Percentiles rank a stretch among this genome's conserved stretches.
Conservation (phyloP, 2,888 invertebrate species). For the Orthonevra nobilis region DNA sequence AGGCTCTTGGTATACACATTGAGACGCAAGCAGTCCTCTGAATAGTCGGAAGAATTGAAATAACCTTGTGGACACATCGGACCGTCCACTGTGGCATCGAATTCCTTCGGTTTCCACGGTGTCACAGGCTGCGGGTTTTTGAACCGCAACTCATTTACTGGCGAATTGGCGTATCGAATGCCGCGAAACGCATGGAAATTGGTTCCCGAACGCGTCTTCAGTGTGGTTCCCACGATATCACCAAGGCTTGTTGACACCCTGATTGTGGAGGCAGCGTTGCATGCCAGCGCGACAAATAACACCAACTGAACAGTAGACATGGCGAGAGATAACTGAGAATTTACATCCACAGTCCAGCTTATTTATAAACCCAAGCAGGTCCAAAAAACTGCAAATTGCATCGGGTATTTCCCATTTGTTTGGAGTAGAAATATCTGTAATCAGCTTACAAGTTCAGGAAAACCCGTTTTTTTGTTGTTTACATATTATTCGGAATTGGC, state of each 20-base stretch:
- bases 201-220: conserved; percentile 73
- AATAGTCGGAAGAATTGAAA: conserved; percentile 73
- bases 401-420: too few relatives aligned
- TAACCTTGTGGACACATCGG: conserved; percentile 82
- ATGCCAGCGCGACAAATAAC: background rate
- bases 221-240: conserved; percentile 73
- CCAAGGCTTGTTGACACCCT: conserved; percentile 75
- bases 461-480: too few relatives aligned
- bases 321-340: conserved; percentile 2
- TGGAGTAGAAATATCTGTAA: too few relatives aligned
- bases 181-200: conserved; percentile 77
- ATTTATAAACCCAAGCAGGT: too few relatives aligned
- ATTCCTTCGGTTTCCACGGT: conserved; percentile 79
- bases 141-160: conserved; percentile 76
- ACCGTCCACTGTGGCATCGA: conserved; percentile 82
- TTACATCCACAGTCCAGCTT: too few relatives aligned
- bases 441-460: too few relatives aligned
- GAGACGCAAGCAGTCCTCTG: conserved; percentile 83
- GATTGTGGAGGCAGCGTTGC: conserved; percentile 29
- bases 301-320: conserved; percentile 9
- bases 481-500: too few relatives aligned
- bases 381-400: too few relatives aligned
- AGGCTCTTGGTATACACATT: conserved; percentile 81
- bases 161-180: conserved; percentile 77
- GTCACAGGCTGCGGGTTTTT: conserved; percentile 80